phyloP scores from a whole-genome alignment of 2,888 invertebrate species.

The Hemicrepidius hirtus region DNA sequence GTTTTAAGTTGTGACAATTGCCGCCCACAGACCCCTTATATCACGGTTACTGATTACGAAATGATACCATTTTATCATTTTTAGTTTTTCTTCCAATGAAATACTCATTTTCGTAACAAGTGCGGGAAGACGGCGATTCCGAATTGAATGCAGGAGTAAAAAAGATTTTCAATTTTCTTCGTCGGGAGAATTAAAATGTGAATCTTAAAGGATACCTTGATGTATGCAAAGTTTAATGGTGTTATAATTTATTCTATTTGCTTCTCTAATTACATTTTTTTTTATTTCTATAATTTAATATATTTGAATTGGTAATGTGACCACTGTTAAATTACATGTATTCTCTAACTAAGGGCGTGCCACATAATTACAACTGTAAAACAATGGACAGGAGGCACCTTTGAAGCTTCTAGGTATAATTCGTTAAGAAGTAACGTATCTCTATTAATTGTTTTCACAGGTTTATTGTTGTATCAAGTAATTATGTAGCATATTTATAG shows the following conservation, averaged over 20 bases:
- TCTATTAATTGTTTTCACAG: slow-evolving; percentile 46
- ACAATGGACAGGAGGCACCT: slow-evolving; percentile 48
- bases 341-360: slow-evolving; percentile 37
- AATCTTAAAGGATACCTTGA: background rate
- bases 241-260: slow-evolving; percentile 26
- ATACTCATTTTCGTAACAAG: too few relatives aligned
- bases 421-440: slow-evolving; percentile 39
- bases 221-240: background rate
- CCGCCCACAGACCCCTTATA: too few relatives aligned
- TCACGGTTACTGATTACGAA: too few relatives aligned
- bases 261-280: slow-evolving; percentile 36
- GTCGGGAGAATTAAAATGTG: background rate
- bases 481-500: slow-evolving; percentile 11
- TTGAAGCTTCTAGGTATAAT: slow-evolving; percentile 46
- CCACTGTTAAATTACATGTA: slow-evolving; percentile 46
- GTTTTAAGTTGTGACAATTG: too few relatives aligned
- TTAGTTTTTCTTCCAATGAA: too few relatives aligned
- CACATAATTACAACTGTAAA: slow-evolving; percentile 46
- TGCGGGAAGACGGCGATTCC: too few relatives aligned
- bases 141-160: too few relatives aligned
- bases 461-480: slow-evolving; percentile 35
- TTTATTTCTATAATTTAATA: slow-evolving; percentile 38
- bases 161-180: too few relatives aligned
- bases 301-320: slow-evolving; percentile 44
- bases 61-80: too few relatives aligned